Percentiles rank a stretch among this genome's conserved stretches.
Conservation (phyloP, 2,888 invertebrate species). For the Oscheius sp. region DNA sequence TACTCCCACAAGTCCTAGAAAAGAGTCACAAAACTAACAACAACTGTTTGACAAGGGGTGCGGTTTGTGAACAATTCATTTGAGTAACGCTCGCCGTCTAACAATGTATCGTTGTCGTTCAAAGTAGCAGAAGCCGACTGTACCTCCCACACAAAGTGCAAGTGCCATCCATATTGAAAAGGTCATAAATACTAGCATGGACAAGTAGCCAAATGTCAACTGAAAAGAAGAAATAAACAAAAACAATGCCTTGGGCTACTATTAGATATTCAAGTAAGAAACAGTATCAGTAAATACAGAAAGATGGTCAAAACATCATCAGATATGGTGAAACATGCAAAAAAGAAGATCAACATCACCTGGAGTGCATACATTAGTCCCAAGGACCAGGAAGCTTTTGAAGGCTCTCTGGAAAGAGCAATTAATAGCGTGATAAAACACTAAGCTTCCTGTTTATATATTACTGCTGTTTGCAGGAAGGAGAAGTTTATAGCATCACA, state of each 20-base stretch:
- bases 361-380: slow-evolving; percentile 9
- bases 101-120: slow-evolving; percentile 1
- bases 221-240: neutral
- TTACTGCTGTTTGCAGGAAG: no score
- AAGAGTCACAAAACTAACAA: slow-evolving; percentile 23
- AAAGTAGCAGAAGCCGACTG: slow-evolving; percentile 19
- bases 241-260: no score
- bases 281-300: no score
- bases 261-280: no score
- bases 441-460: no score
- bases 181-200: slow-evolving; percentile 21
- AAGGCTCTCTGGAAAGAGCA: neutral
- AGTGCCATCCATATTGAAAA: slow-evolving; percentile 20
- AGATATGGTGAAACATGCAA: neutral
- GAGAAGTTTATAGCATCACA: no score
- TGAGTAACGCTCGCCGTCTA: neutral
- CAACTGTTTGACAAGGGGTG: slow-evolving; percentile 14
- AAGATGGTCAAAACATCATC: no score
- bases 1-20: neutral
- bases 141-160: slow-evolving; percentile 17
- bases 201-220: slow-evolving; percentile 6
- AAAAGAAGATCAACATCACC: neutral
- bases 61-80: neutral
- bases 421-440: neutral
- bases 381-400: neutral